phyloP scores from a whole-genome alignment of 2,888 invertebrate species.

The Eilema sororculum region DNA sequence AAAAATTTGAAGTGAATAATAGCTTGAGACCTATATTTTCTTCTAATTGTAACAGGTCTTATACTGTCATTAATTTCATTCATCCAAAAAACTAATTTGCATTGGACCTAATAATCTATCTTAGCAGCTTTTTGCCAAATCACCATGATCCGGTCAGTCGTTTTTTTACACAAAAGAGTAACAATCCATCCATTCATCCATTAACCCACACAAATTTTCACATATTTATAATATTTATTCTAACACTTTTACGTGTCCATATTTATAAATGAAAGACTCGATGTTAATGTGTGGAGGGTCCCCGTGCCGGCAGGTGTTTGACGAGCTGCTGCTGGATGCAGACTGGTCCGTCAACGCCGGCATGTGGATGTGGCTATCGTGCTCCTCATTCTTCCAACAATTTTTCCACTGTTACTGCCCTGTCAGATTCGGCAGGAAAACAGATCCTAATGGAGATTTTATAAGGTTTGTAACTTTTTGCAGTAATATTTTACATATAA shows the following conservation, averaged over 20 bases:
- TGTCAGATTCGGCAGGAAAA: slow-evolving; percentile 93
- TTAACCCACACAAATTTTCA: too few species aligned
- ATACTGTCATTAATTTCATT: too few species aligned
- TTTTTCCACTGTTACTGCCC: slow-evolving; percentile 95
- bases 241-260: neutral
- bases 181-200: too few species aligned
- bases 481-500: neutral
- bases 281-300: slow-evolving; percentile 42
- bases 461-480: slow-evolving; percentile 86
- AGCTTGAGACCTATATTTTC: too few species aligned
- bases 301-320: slow-evolving; percentile 89
- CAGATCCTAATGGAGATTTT: slow-evolving; percentile 95
- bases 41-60: too few species aligned
- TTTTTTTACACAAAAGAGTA: too few species aligned
- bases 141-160: too few species aligned
- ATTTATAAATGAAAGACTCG: slow-evolving; percentile 6
- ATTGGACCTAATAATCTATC: too few species aligned
- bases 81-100: too few species aligned
- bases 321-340: slow-evolving; percentile 93
- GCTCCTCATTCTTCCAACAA: slow-evolving; percentile 95
- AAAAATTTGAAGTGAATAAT: too few species aligned
- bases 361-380: slow-evolving; percentile 96
- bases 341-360: slow-evolving; percentile 96
- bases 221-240: neutral
- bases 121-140: too few species aligned